Percentiles rank a stretch among this genome's conserved stretches.
phyloP scores from a whole-genome alignment of 23 tunicate genomes.

The Styela plicata region DNA sequence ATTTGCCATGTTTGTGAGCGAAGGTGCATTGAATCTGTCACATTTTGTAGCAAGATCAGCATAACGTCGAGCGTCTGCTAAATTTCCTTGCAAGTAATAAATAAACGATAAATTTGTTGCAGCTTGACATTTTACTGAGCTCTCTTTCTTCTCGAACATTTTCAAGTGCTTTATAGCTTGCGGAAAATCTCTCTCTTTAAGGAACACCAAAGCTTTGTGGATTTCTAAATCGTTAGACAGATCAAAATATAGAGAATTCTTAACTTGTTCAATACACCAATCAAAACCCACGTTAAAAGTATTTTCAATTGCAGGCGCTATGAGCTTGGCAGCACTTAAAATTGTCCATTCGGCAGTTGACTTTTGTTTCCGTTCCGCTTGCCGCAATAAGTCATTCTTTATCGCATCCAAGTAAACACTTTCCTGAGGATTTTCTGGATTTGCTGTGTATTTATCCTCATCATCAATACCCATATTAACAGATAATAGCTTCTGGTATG shows the following conservation, averaged over 20 bases:
- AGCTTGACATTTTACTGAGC: conserved; percentile 89
- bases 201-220: conserved; percentile 90
- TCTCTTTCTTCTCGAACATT: conserved; percentile 96
- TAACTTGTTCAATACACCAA: conserved; percentile 98
- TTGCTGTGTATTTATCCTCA: conserved; percentile 85
- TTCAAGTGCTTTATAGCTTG: conserved; percentile 85
- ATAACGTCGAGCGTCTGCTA: conserved; percentile 55
- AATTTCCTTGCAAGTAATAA: conserved; percentile 86
- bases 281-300: conserved; percentile 92
- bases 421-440: conserved; percentile 77
- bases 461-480: conserved; percentile 90
- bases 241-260: conserved; percentile 69
- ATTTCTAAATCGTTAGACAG: conserved; percentile 97
- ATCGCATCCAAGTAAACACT: conserved; percentile 83
- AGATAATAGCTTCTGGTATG: conserved; percentile 65
- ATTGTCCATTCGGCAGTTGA: conserved; percentile 80
- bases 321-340: conserved; percentile 90
- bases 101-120: conserved; percentile 90
- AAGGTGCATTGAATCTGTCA: conserved; percentile 81
- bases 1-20: conserved; percentile 79
- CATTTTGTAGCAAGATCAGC: conserved; percentile 92
- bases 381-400: conserved; percentile 70
- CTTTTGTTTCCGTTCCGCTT: conserved; percentile 71
- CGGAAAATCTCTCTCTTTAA: conserved; percentile 83
- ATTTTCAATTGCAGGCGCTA: conserved; percentile 75